A percentile compares a stretch with the other conserved stretches of the same genome.
Evolutionary conservation across 2,888 invertebrate species (phyloP).

Genomic region (Eledona agricola): DNA sequence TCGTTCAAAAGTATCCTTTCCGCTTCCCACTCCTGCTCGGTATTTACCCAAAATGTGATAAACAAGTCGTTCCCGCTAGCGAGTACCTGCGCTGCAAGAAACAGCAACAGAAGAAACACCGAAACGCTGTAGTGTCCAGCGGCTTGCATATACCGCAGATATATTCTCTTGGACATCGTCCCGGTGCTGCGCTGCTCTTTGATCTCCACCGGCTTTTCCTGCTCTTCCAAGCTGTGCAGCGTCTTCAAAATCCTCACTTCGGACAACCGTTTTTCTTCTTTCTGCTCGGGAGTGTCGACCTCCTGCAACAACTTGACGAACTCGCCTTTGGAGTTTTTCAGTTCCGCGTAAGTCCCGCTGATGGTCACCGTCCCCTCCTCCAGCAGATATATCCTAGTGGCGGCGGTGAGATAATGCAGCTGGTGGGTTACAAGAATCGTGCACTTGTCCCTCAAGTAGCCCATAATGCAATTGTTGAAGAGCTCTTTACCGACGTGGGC

Average conservation of each 20-base stretch:
- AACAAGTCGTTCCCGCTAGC: constrained; percentile 83
- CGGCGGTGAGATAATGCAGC: constrained; percentile 70
- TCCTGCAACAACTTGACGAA: constrained; percentile 67
- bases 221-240: constrained; percentile 22
- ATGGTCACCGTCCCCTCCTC: constrained; percentile 67
- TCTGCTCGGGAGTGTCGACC: constrained; percentile 51
- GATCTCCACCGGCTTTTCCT: constrained; percentile 51
- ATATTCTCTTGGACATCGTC: constrained; percentile 63
- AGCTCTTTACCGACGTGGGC: constrained; percentile 86
- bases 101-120: constrained; percentile 68
- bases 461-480: constrained; percentile 78
- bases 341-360: constrained; percentile 73
- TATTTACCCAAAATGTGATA: constrained; percentile 71
- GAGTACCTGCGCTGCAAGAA: constrained; percentile 72
- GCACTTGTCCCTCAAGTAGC: constrained; percentile 72
- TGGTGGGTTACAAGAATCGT: constrained; percentile 79
- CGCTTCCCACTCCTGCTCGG: constrained; percentile 44
- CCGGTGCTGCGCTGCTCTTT: constrained; percentile 72
- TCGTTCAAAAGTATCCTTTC: constrained; percentile 26
- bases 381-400: constrained; percentile 66
- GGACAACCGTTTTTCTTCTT: constrained; percentile 46
- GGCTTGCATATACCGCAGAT: constrained; percentile 75
- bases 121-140: constrained; percentile 74
- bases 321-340: constrained; percentile 75
- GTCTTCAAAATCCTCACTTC: constrained; percentile 60